Base-by-base conservation (phyloP, 64 coral and sea anemone genomes). In the Astreopora myriophthalma region DNA sequence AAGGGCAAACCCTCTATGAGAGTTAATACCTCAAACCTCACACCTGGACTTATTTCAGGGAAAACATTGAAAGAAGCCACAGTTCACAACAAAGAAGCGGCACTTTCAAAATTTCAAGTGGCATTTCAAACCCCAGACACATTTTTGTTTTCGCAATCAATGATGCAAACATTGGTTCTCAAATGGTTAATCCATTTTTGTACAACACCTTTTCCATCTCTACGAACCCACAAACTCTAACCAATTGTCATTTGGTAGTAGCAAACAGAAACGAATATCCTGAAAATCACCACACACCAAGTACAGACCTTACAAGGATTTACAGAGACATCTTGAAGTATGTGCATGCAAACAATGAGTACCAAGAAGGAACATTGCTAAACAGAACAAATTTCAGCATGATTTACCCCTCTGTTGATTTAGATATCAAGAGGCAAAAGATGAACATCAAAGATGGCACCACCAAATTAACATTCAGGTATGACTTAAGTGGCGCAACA, bases 141-240 rank as follows among this genome's bases (percentile, higher is more conserved):
- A 76, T 91, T 29, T 91, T 91, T n/a, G 27, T 91, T 28, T 91
- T 57, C 19, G 44, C 82, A 20, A 19, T 58, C 16, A 83, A 91
- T 33, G 77, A 83, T 57, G 78, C 63, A 0, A 23, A 1, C 0
- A 3, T 39, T 20, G 29, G 70, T 80, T 3, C 7, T 0, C 89
- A 91, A 67, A 83, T 57, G 71, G 65, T 29, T 2, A 84, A 91
- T 29, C 76, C 89, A 69, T 83, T 83, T 29, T 39, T 91, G 7
- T 91, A 57, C 26, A 83, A 91, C 13, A n/a, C n/a, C n/a, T n/a
- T n/a, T n/a, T n/a, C n/a, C n/a, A n/a, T n/a, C n/a, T n/a, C n/a
- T n/a, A n/a, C 38, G 5, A 73, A 92, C 14, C 20, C 22, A 27
- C 66, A 64, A 9, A 64, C 72, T 8, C 16, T 92, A 1, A 14